Base-by-base conservation (phyloP, 2,113 vertebrate genomes). In the Morone chrysops region DNA sequence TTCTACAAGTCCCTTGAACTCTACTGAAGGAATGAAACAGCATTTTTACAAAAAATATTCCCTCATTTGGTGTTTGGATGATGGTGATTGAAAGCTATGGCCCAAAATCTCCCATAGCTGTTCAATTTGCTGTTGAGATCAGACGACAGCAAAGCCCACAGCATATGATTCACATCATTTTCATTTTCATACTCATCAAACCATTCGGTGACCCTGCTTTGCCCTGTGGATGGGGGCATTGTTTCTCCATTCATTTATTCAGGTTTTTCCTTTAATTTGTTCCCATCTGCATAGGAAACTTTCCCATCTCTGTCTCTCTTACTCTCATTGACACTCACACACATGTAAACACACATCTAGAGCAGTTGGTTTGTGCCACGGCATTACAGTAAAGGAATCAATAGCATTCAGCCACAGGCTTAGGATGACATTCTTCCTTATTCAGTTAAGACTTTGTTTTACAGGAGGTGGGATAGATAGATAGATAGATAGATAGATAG, bases 371-470 rank as follows among this genome's bases (percentile, higher is more conserved):
- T 75, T 41, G n/a, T 57, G 31, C 20, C 16, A 41, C 22, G 76
- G 47, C 41, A 65, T 75, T 31, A 11, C 43, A 45, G 11, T 45
- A 5, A 70, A 63, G 36, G 80, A 80, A 82, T 81, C 85, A 65
- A 6, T 70, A 57, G 73, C 66, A 40, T 45, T 67, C 51, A 77
- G 59, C 81, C 36, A 66, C 43, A 62, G 72, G 54, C 50, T 22
- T 38, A 53, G 18, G 20, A 41, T 81, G 60, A 47, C 41, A 48
- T 60, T 53, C 40, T 61, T 62, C 40, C 22, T 45, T 38, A n/a
- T 79, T 69, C 63, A 31, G 38, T 61, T 10, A 63, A 50, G 31
- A 41, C 47, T 65, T 56, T 73, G 18, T 56, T 68, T 54, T 45
- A 59, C 41, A 51, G 62, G 8, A 14, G 16, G 38, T 25, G 14